phyloP scores from a whole-genome alignment of 2,888 invertebrate genomes.

The Heliconius sara region DNA sequence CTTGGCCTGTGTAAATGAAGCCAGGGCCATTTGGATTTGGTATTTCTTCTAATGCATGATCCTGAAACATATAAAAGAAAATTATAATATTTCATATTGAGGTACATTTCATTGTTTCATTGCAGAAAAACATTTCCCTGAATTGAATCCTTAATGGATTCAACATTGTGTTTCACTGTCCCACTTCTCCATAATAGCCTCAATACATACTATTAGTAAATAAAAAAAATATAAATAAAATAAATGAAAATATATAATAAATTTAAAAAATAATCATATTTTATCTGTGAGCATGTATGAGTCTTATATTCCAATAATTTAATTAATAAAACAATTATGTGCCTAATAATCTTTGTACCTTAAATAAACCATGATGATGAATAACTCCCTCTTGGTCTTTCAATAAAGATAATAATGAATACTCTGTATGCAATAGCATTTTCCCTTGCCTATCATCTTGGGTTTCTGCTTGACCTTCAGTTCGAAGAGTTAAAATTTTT shows the following conservation, averaged over 20 bases:
- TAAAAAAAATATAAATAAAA: too few relatives aligned
- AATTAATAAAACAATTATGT: not conserved
- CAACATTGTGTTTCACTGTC: too few relatives aligned
- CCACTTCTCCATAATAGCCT: too few relatives aligned
- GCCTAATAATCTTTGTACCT: constrained; percentile 75
- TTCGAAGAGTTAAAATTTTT: constrained; percentile 85
- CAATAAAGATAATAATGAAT: constrained; percentile 87
- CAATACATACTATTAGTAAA: too few relatives aligned
- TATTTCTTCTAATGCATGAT: constrained; percentile 87
- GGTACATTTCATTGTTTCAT: too few relatives aligned
- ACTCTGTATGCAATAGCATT: constrained; percentile 90
- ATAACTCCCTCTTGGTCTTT: constrained; percentile 89
- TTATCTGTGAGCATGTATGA: too few relatives aligned
- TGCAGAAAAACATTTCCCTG: too few relatives aligned
- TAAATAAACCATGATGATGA: constrained; percentile 90
- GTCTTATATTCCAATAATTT: not conserved
- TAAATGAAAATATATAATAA: too few relatives aligned
- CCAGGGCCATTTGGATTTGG: constrained; percentile 76
- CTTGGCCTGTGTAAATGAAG: constrained; percentile 83
- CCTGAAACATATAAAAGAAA: constrained; percentile 75
- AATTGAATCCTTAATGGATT: too few relatives aligned
- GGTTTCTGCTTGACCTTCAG: constrained; percentile 84
- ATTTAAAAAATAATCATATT: too few relatives aligned
- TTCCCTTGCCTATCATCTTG: constrained; percentile 91
- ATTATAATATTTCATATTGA: not conserved